A percentile compares a stretch with the other conserved stretches of the same genome.
Conservation (phyloP, 2,113 vertebrate species). For the Sinocyclocheilus maitianheensis region DNA sequence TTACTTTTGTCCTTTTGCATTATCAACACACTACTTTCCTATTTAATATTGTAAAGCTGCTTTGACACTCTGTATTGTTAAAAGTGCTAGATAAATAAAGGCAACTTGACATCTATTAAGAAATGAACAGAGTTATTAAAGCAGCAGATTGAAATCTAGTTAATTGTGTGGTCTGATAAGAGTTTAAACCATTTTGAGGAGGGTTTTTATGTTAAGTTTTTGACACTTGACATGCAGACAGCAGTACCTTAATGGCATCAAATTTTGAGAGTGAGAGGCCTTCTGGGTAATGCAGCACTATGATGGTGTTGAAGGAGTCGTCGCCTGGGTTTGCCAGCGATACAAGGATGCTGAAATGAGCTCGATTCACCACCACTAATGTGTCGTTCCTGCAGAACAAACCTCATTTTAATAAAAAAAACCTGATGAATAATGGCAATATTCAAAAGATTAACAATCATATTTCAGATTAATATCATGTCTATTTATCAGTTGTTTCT, state of each 20-base stretch:
- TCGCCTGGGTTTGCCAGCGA: conserved; percentile 69
- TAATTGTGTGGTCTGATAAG: no score
- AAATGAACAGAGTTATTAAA: no score
- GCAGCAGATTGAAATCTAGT: background rate
- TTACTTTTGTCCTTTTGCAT: no score
- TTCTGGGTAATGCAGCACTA: conserved; percentile 65
- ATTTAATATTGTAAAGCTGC: no score
- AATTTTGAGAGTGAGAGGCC: conserved; percentile 74
- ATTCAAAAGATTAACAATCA: background rate
- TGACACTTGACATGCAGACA: background rate
- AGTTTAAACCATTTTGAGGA: background rate
- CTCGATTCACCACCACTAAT: conserved; percentile 67
- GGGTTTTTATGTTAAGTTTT: background rate
- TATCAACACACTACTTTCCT: no score
- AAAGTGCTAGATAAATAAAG: no score
- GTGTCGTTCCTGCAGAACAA: conserved; percentile 58
- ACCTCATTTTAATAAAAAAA: conserved; percentile 1
- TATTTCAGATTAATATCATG: background rate
- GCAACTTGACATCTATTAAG: no score
- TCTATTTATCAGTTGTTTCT: conserved; percentile 16
- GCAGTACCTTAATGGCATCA: conserved; percentile 56
- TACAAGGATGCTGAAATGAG: conserved; percentile 62
- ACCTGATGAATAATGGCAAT: no score
- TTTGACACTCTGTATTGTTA: no score
- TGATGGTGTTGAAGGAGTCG: conserved; percentile 75